A percentile compares a stretch with the other conserved stretches of the same genome.
phyloP scores from a whole-genome alignment of 2,113 vertebrate genomes.

The Macroglossus sobrinus region DNA sequence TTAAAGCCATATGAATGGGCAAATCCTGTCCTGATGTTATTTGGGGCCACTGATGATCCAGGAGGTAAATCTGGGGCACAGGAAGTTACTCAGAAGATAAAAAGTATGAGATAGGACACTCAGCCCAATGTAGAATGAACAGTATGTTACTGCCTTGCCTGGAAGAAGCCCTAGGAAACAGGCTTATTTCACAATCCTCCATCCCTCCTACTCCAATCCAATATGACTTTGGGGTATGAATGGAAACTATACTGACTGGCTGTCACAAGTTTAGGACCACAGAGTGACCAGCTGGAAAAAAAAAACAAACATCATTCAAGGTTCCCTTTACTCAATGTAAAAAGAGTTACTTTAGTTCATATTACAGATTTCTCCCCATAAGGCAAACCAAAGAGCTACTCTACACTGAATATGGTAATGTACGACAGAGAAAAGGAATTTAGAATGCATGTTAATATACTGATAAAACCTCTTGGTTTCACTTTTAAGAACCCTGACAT shows the following conservation, averaged over 20 bases:
- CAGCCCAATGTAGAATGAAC: background rate
- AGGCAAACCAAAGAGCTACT: background rate
- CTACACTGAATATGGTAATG: background rate
- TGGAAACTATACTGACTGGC: background rate
- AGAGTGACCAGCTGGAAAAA: background rate
- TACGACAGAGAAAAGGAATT: background rate
- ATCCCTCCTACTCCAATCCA: background rate
- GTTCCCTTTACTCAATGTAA: background rate
- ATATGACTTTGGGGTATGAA: background rate
- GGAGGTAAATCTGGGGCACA: background rate
- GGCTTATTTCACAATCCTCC: conserved; percentile 25
- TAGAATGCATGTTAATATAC: background rate
- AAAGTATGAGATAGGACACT: background rate
- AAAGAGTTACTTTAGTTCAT: background rate
- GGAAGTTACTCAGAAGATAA: background rate
- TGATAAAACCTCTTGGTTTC: conserved; percentile 17
- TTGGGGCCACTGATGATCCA: background rate
- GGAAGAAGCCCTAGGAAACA: background rate
- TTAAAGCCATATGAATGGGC: background rate
- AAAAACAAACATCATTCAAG: background rate
- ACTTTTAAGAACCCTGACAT: conserved; percentile 29
- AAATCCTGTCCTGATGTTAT: background rate
- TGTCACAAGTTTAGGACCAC: conserved; percentile 41
- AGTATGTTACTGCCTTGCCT: background rate
- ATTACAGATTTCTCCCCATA: background rate